phyloP scores from a whole-genome alignment of 2,888 invertebrate species.

The Thysanoteuthis rhombus region DNA sequence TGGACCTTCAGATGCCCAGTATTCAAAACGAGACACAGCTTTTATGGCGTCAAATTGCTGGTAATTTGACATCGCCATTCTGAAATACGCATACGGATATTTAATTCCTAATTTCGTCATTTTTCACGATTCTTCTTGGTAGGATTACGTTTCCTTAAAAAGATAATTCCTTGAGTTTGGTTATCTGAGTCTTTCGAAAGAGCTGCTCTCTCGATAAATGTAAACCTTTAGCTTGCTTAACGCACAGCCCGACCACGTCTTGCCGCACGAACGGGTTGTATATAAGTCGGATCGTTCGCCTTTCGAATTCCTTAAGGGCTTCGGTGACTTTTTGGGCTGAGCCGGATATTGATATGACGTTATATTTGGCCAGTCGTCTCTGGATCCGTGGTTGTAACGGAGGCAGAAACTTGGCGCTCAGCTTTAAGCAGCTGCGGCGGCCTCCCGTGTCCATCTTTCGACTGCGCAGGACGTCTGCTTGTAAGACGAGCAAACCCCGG shows the following conservation, averaged over 20 bases:
- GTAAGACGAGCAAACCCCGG: not conserved
- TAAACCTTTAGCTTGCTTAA: not conserved
- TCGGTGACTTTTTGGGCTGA: not conserved
- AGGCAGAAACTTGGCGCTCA: not conserved
- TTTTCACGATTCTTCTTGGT: too few relatives aligned
- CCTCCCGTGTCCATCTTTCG: not conserved
- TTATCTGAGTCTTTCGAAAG: not conserved
- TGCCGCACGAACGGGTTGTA: not conserved
- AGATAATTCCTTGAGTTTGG: not conserved
- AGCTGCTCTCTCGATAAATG: not conserved
- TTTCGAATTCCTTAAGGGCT: constrained; percentile 19
- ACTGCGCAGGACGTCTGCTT: not conserved
- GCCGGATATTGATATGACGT: not conserved
- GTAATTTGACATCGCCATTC: too few relatives aligned
- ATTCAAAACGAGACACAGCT: too few relatives aligned
- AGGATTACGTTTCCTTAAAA: too few relatives aligned
- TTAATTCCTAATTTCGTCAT: too few relatives aligned
- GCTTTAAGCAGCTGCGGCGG: not conserved
- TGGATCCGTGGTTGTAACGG: not conserved
- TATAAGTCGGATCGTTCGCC: not conserved
- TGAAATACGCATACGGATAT: too few relatives aligned
- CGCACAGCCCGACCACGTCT: not conserved
- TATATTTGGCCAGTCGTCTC: not conserved
- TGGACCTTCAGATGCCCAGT: too few relatives aligned
- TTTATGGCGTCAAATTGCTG: too few relatives aligned